Evolutionary conservation across 2,888 invertebrate genomes (phyloP).

Genomic region (Cephalotes varians): DNA sequence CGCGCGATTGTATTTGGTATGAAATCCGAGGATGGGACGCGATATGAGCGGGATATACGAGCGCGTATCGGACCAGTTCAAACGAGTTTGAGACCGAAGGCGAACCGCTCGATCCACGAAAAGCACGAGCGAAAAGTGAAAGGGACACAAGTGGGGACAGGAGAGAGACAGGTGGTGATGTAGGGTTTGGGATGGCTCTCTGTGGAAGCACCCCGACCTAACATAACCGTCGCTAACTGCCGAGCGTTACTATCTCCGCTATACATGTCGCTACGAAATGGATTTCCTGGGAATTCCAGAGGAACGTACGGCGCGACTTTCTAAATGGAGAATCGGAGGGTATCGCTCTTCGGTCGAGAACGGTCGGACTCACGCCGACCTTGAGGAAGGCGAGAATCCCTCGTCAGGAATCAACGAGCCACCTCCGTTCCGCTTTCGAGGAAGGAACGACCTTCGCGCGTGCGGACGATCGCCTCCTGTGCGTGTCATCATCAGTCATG

Average conservation of each 20-base stretch:
- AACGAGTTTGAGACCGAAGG: conserved; percentile 75
- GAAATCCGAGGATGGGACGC: conserved; percentile 60
- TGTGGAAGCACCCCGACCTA: conserved; percentile 77
- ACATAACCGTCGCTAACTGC: conserved; percentile 66
- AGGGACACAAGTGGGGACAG: conserved; percentile 69
- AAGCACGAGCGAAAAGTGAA: conserved; percentile 82
- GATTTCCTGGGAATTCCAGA: conserved; percentile 11
- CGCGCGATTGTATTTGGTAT: conserved; percentile 60
- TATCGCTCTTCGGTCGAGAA: background rate
- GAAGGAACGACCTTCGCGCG: conserved; percentile 63
- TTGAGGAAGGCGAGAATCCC: conserved; percentile 55
- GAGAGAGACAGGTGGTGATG: conserved; percentile 13
- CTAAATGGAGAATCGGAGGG: background rate
- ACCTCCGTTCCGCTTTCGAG: conserved; percentile 62
- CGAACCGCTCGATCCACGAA: conserved; percentile 77
- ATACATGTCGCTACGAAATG: background rate
- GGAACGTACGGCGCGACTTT: background rate
- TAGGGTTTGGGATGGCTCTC: conserved; percentile 8
- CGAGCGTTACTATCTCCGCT: conserved; percentile 39
- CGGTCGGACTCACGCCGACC: conserved; percentile 38
- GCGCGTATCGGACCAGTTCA: conserved; percentile 70
- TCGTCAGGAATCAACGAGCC: conserved; percentile 26
- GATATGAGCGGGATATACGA: conserved; percentile 49
- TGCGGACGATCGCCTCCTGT: conserved; percentile 47
- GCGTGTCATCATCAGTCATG: conserved; percentile 50